Evolutionary conservation across 2,797 vertebrate genomes (phyloP).

Genomic region (Lepus oiostolus): DNA sequence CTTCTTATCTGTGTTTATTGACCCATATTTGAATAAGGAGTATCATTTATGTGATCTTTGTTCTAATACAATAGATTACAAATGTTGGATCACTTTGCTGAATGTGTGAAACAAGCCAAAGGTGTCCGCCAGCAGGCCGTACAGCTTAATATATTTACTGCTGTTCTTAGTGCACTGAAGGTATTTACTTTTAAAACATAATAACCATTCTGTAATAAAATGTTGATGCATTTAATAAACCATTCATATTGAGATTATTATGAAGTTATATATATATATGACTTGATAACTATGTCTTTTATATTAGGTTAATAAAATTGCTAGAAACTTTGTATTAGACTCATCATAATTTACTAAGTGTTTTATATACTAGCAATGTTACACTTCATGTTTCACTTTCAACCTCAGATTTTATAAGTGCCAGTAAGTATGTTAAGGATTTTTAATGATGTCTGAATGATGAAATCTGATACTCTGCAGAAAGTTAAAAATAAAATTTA

Average conservation of each 20-base stretch:
- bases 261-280: not conserved
- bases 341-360: constrained; percentile 43
- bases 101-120: constrained; percentile 99
- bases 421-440: constrained; percentile 30
- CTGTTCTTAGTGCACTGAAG: constrained; percentile 98
- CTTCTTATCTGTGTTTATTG: constrained; percentile 50
- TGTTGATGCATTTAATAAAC: constrained; percentile 22
- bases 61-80: constrained; percentile 92
- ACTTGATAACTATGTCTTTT: constrained; percentile 49
- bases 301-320: constrained; percentile 32
- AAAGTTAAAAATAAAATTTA: constrained; percentile 24
- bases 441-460: constrained; percentile 32
- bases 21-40: constrained; percentile 50
- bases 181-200: constrained; percentile 84
- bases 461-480: constrained; percentile 15
- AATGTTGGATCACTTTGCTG: constrained; percentile 99
- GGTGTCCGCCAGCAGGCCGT: constrained; percentile 98
- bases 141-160: constrained; percentile 99
- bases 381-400: constrained; percentile 50
- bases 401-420: constrained; percentile 51
- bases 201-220: constrained; percentile 31
- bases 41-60: constrained; percentile 44
- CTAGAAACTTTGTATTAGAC: constrained; percentile 41
- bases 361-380: constrained; percentile 58
- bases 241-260: not conserved